Conservation (phyloP, 2,888 invertebrate species). For the Philopedon plagiatum region DNA sequence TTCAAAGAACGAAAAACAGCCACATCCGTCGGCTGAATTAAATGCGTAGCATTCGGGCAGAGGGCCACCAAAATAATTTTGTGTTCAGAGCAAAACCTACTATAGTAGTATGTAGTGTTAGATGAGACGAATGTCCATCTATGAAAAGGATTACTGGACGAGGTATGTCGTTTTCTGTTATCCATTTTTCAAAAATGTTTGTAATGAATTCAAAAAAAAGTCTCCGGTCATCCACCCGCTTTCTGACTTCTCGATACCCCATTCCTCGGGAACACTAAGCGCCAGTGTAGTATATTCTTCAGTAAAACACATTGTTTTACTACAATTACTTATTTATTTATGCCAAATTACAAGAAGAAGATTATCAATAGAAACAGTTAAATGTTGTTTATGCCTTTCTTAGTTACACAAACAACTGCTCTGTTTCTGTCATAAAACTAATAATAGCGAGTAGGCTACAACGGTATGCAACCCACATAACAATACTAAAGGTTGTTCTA, state of each 20-base stretch:
- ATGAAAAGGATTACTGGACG: slow-evolving; percentile 64
- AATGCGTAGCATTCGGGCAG: slow-evolving; percentile 63
- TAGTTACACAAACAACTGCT: no score
- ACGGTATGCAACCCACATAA: no score
- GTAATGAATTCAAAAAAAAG: slow-evolving; percentile 64
- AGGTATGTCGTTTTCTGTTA: slow-evolving; percentile 59
- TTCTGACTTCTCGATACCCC: slow-evolving; percentile 65
- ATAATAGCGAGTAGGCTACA: no score
- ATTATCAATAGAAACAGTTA: no score
- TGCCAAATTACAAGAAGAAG: no score
- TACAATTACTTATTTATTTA: no score
- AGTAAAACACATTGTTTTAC: no score
- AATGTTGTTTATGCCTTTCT: no score
- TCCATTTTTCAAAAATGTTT: slow-evolving; percentile 64
- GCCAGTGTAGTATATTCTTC: no score
- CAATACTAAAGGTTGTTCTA: no score
- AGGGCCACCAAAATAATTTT: slow-evolving; percentile 61
- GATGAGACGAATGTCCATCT: slow-evolving; percentile 66
- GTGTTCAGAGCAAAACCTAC: slow-evolving; percentile 63
- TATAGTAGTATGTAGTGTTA: no score
- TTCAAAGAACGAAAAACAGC: slow-evolving; percentile 62
- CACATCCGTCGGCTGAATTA: slow-evolving; percentile 64
- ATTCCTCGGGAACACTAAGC: slow-evolving; percentile 56
- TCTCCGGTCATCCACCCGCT: slow-evolving; percentile 67
- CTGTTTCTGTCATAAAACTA: no score